Conservation (phyloP, 2,888 invertebrate species). For the Phengaris alcon region DNA sequence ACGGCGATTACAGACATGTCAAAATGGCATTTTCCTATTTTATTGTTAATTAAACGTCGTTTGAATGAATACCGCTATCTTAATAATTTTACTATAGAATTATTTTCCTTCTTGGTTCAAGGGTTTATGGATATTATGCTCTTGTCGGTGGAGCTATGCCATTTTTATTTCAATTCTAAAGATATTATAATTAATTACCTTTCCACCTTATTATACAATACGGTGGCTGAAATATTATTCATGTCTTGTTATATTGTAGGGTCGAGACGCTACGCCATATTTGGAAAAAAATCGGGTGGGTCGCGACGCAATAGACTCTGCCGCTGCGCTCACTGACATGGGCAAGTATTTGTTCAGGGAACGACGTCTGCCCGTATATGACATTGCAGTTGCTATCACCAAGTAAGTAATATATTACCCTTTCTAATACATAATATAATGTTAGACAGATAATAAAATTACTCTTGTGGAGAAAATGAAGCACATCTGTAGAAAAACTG, state of each 20-base stretch:
- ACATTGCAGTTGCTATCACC: slow-evolving; percentile 96
- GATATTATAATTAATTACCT: neutral
- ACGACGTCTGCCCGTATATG: slow-evolving; percentile 94
- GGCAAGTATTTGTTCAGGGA: slow-evolving; percentile 98
- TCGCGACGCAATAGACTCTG: slow-evolving; percentile 95
- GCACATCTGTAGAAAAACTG: neutral
- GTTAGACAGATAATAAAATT: neutral
- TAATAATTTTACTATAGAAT: too few species aligned
- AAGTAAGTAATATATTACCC: slow-evolving; percentile 83
- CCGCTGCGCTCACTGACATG: slow-evolving; percentile 96
- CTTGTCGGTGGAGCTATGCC: too few species aligned
- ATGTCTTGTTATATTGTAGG: slow-evolving; percentile 72
- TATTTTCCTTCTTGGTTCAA: too few species aligned
- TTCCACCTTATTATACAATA: neutral
- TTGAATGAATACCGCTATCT: too few species aligned
- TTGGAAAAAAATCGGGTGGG: slow-evolving; percentile 95
- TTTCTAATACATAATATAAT: neutral
- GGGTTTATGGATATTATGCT: too few species aligned
- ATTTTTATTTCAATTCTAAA: neutral
- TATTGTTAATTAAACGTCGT: too few species aligned
- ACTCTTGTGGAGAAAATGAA: neutral
- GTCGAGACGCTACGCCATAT: slow-evolving; percentile 96
- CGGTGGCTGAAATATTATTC: neutral
- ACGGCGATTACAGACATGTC: too few species aligned
- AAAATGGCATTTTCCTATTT: too few species aligned